Evolutionary conservation across 2,888 invertebrate species (phyloP), one percentile per base, ranked within the genome.

Genomic region (Amorpha juglandis): DNA sequence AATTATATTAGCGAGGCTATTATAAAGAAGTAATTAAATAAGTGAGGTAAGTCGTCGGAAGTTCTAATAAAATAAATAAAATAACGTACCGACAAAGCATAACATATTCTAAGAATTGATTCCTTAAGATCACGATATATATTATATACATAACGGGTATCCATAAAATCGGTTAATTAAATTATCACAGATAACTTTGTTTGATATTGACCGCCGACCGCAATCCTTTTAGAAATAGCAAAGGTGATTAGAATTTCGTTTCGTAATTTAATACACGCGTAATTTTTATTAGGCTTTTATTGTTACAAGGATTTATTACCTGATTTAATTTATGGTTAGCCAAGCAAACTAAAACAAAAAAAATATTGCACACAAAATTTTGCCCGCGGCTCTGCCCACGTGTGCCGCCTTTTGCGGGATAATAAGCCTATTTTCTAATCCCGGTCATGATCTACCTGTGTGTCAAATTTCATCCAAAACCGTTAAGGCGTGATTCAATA

Each of bases 201-300:
- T 76, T 77, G 76, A 77, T 81, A 80, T 80, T 85, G 84, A 80
- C 84, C 84, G 79, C 79, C 82, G 83, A 81, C 79, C 75, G 71
- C 70, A 82, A 84, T 81, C 79, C 76, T 71, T 69, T 69, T 70
- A 68, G 58, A 82, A 90, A 90, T 87, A 86, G 81, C 88, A 90
- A 78, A 85, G 89, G 84, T 88, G 82, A 78, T 73, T 75, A 83
- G 79, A 79, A 86, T 81, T 80, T 85, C 84, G 85, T 19, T 45
- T 55, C 12, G 14, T 58, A 35, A 65, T 65, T 48, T 62, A 47
- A 47, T 47, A 14, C n/a, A 81, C 73, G 67, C 77, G 58, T 66
- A 71, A 63, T 66, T 63, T 55, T 65, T 66, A 64, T 63, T 21
- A 66, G 63, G 68, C 52, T 38, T 64, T 68, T 69, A 65, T 68